Conservation (phyloP, 2,888 invertebrate genomes). For the Ferrisia virgata region DNA sequence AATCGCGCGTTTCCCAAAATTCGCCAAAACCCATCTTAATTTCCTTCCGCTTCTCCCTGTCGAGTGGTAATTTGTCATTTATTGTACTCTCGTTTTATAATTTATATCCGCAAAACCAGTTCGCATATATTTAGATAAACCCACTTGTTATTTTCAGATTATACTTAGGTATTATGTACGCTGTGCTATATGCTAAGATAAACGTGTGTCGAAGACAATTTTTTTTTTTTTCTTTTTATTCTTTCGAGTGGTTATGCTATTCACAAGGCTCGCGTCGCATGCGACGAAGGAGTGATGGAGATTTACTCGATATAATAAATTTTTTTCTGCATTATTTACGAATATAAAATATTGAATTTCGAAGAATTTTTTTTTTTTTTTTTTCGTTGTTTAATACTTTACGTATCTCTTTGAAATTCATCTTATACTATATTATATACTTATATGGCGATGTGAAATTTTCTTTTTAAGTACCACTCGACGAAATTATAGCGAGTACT, state of each 20-base stretch:
- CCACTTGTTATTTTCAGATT: neutral
- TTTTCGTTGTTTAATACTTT: too few relatives aligned
- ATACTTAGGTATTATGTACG: too few relatives aligned
- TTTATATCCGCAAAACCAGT: neutral
- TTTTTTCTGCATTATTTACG: neutral
- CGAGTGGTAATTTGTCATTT: constrained; percentile 45
- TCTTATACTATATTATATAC: too few relatives aligned
- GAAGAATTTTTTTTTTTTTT: neutral
- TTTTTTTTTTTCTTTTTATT: too few relatives aligned
- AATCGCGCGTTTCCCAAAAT: constrained; percentile 42
- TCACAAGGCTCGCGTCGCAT: neutral
- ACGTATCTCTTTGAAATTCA: neutral
- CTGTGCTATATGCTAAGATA: too few relatives aligned
- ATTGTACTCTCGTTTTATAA: neutral
- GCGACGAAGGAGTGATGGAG: neutral
- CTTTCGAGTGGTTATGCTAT: neutral
- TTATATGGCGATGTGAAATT: neutral
- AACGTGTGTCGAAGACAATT: neutral
- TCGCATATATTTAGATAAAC: constrained; percentile 4
- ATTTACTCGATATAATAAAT: neutral
- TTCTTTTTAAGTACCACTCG: neutral
- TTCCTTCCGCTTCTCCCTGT: neutral
- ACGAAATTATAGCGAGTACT: neutral
- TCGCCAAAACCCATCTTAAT: constrained; percentile 30
- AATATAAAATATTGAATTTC: neutral